Evolutionary conservation across 2,888 invertebrate species (phyloP).

Genomic region (Myathropa florea): DNA sequence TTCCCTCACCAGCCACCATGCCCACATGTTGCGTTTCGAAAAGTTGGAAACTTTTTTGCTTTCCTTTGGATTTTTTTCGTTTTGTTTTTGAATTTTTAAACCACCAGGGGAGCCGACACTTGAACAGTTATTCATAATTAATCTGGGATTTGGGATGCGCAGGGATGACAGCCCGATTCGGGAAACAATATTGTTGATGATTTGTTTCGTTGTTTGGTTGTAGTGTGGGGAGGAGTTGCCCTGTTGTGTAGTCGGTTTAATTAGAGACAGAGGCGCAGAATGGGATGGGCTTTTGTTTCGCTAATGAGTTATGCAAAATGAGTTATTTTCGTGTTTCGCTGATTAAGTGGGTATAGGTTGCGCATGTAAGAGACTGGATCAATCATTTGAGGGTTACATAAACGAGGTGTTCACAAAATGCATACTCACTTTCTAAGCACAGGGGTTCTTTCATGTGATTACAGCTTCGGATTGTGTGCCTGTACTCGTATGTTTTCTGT

Average conservation of each 20-base stretch:
- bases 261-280: background rate
- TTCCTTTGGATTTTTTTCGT: background rate
- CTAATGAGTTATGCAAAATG: background rate
- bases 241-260: background rate
- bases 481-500: too few relatives aligned
- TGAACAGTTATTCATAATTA: conserved; percentile 26
- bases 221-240: background rate
- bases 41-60: conserved; percentile 1
- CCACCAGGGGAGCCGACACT: background rate
- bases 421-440: too few relatives aligned
- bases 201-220: conserved; percentile 3
- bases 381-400: background rate
- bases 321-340: background rate
- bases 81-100: background rate
- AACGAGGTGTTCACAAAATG: background rate
- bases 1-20: background rate
- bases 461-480: too few relatives aligned
- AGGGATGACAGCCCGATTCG: conserved; percentile 27
- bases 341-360: background rate
- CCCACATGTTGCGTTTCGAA: conserved; percentile 6
- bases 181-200: conserved; percentile 26
- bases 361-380: background rate
- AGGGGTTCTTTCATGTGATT: too few relatives aligned
- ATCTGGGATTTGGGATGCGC: conserved; percentile 30
- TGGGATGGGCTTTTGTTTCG: background rate